Evolutionary conservation across 2,113 vertebrate species (phyloP).

Genomic region (Gymnarchus niloticus): DNA sequence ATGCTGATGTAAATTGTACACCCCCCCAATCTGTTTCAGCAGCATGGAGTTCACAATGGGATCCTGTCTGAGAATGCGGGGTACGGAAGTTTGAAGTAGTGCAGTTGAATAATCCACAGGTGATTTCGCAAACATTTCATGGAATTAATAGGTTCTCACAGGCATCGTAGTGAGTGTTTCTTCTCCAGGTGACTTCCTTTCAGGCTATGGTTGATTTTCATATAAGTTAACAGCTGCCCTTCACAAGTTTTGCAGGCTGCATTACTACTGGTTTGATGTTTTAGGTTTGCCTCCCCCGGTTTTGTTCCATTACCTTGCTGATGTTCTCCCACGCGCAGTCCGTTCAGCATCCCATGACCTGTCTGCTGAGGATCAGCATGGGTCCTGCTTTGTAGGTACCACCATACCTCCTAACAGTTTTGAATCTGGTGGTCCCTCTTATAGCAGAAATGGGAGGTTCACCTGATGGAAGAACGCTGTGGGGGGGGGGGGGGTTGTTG

Average conservation of each 20-base stretch:
- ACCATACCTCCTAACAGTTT: no score
- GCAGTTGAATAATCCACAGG: background rate
- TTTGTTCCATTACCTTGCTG: background rate
- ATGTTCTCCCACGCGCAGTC: slow-evolving; percentile 1
- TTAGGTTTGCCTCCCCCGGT: background rate
- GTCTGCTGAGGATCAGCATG: background rate
- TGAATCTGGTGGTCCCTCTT: slow-evolving; percentile 15
- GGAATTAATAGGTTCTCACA: background rate
- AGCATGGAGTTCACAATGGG: background rate
- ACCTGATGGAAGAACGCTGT: slow-evolving; percentile 38
- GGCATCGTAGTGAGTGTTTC: background rate
- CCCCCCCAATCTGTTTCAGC: background rate
- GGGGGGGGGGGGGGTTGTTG: no score
- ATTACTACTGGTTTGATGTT: background rate
- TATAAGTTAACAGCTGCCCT: background rate
- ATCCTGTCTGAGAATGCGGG: background rate
- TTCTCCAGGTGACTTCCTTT: background rate
- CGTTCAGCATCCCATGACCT: background rate
- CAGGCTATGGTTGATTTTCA: background rate
- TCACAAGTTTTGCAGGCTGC: background rate
- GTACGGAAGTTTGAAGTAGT: background rate
- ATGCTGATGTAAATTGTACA: background rate
- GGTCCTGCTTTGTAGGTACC: background rate
- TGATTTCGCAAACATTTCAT: background rate
- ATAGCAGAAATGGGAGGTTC: slow-evolving; percentile 41